Percentiles rank a stretch among this genome's conserved stretches.
Evolutionary conservation across 2,113 vertebrate species (phyloP).

Genomic region (Pterophyllum scalare): DNA sequence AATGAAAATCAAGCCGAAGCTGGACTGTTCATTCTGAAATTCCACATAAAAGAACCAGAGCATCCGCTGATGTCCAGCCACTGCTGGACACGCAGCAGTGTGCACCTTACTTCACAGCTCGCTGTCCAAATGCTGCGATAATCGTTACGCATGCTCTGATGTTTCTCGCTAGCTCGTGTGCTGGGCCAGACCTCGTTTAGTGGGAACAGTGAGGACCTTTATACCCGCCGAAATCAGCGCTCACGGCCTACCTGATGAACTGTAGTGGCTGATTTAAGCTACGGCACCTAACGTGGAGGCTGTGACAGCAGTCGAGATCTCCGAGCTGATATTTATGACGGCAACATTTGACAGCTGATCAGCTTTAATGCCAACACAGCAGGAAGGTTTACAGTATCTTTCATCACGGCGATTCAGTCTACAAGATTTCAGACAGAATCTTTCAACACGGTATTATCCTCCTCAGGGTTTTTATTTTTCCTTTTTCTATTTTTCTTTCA

Average conservation of each 20-base stretch:
- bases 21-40: neutral
- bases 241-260: neutral
- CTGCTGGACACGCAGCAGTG: neutral
- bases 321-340: neutral
- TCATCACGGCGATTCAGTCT: neutral
- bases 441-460: neutral
- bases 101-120: neutral
- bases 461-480: neutral
- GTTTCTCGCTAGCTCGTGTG: neutral
- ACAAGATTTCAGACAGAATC: neutral
- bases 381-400: neutral
- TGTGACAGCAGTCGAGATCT: neutral
- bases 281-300: neutral
- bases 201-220: neutral
- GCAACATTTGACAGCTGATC: neutral
- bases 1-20: neutral
- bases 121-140: neutral
- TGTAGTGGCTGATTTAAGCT: neutral
- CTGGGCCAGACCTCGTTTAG: neutral
- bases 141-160: accelerated
- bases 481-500: neutral
- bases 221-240: no score
- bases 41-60: neutral
- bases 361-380: neutral
- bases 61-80: neutral